Evolutionary conservation across 23 tunicate species (phyloP), one percentile per base, ranked within the genome.

Genomic region (Trididemnum nubilum): DNA sequence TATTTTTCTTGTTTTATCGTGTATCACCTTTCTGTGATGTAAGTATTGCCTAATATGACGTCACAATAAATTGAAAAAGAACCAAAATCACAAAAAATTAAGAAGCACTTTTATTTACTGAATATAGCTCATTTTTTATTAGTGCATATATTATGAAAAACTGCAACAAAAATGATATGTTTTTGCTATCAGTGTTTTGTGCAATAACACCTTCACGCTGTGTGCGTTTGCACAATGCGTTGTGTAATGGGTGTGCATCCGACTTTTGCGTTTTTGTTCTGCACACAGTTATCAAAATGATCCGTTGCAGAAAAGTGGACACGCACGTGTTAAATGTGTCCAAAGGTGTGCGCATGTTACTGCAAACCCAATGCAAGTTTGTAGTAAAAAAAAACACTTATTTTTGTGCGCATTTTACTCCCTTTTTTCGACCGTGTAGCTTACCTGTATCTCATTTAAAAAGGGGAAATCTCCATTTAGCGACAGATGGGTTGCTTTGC

Each of bases 201-300:
- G 79, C 79, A 73, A 73, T 73, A 32, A 34, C n/a, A 70, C 38
- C 5, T 70, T n/a, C n/a, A n/a, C n/a, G n/a, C n/a, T n/a, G n/a
- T n/a, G n/a, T n/a, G n/a, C n/a, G n/a, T n/a, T n/a, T n/a, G n/a
- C n/a, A n/a, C 67, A 44, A 44, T 44, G 15, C 54, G 15, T n/a
- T 61, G 5, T 22, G 67, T 24, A n/a, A 3, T 24, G 67, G 18
- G 67, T 61, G 67, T 24, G 67, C 29, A 26, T 61, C 26, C n/a
- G 5, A 24, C 18, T 26, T 61, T 3, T 61, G 67, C n/a, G n/a
- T n/a, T 44, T 15, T 7, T 44, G 54, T 44, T 9, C 54, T 7
- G 54, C 54, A 44, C 54, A 44, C 54, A 7, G 15, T 15, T 15
- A 44, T 44, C 54, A 44, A 44, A 44, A 44, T 44, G 54, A 44